Base-by-base conservation (phyloP, 2,888 invertebrate species). In the Andrena minutula region DNA sequence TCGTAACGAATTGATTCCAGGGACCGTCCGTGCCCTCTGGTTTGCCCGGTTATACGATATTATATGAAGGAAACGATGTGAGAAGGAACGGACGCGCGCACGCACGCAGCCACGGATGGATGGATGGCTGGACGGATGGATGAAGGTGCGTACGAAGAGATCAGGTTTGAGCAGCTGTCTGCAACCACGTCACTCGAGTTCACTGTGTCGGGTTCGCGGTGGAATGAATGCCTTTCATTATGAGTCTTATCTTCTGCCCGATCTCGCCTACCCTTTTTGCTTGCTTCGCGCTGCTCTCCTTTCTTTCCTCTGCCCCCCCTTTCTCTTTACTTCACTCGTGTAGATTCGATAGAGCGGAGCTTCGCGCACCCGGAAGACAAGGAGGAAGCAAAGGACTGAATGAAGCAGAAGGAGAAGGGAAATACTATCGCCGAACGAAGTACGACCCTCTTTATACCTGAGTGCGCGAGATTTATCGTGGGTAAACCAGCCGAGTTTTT, bases 131-230 rank as follows among this genome's bases (percentile, higher is more conserved):
- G 73, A 84, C 51, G 86, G 75, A 86, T 72, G 81, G 85, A 86
- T 72, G 87, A 83, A 91, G 87, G 88, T 88, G 88, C 89, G 89
- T 87, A 88, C 86, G 89, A 85, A 91, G 89, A 92, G 93, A 93
- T 93, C 93, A 93, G 93, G 93, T 93, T 92, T 92, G 89, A 92
- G 93, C 93, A 93, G 93, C 93, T 93, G 93, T 93, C 93, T 90
- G 90, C 92, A 92, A 91, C 90, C 91, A 92, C 93, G 93, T 94
- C 93, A 93, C 92, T 93, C 93, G 91, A 91, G 90, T 92, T 93
- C 92, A 92, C 89, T 89, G 90, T 92, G 90, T 92, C 92, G 92
- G 92, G 85, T 88, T 86, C 85, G 88, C 86, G 87, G 86, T 90
- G 91, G 91, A 92, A 93, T 93, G 92, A 93, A 92, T 93, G 93